phyloP scores from a whole-genome alignment of 2,888 invertebrate genomes.

The Romanomermis culicivorax region DNA sequence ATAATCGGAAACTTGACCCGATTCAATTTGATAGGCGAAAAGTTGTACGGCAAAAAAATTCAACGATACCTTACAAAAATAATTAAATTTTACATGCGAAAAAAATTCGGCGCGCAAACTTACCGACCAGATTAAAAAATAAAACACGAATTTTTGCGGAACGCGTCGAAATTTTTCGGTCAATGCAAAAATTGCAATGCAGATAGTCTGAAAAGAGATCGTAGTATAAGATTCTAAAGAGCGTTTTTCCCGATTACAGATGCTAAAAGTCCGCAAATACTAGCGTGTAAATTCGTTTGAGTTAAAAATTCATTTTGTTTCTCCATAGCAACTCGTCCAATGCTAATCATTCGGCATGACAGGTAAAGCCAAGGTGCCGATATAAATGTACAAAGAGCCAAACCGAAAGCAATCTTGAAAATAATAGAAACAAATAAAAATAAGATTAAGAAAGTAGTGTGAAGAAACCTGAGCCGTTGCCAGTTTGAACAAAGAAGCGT shows the following conservation, averaged over 20 bases:
- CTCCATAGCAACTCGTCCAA: background rate
- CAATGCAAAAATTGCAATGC: background rate
- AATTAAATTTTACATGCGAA: too few species aligned
- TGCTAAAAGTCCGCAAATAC: background rate
- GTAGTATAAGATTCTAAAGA: too few species aligned
- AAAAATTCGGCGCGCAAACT: too few species aligned
- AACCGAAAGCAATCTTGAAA: conserved; percentile 61
- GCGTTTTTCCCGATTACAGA: too few species aligned
- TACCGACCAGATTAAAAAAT: background rate
- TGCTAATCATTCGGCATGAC: conserved; percentile 62
- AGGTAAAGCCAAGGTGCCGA: conserved; percentile 86
- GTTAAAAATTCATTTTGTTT: background rate
- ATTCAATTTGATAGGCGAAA: too few species aligned
- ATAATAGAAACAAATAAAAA: background rate
- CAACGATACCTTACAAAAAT: too few species aligned
- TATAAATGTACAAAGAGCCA: conserved; percentile 80
- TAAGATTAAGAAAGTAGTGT: background rate
- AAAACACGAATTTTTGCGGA: background rate
- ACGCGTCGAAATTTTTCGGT: background rate
- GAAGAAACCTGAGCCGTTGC: conserved; percentile 55
- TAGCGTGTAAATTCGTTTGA: background rate
- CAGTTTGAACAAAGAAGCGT: conserved; percentile 62
- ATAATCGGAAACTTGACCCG: too few species aligned
- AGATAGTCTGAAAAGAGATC: background rate
- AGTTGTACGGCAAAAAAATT: too few species aligned